phyloP scores from a whole-genome alignment of 2,797 vertebrate species.

The Micrastur ruficollis region DNA sequence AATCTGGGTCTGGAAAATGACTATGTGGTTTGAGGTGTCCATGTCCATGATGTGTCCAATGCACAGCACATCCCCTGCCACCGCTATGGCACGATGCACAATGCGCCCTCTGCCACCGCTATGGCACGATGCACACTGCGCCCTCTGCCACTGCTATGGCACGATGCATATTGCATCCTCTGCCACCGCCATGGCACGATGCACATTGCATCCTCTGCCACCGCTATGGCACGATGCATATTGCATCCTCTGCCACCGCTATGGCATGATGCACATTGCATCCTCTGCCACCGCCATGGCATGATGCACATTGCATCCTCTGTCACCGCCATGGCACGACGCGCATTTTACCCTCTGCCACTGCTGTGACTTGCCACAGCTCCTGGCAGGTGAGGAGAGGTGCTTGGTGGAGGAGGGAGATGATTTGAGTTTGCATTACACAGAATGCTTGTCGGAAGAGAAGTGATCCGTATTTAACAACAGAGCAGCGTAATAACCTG shows the following conservation, averaged over 20 bases:
- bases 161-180: accelerated
- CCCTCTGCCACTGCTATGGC: accelerated
- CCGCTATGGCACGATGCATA: accelerated
- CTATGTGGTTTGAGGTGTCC: background rate
- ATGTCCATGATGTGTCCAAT: background rate
- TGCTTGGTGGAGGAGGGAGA: background rate
- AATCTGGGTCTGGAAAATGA: background rate
- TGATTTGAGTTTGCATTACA: background rate
- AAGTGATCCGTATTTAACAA: background rate
- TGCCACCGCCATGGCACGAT: accelerated
- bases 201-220: background rate
- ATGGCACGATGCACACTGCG: no score
- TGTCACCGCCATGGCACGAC: accelerated
- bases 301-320: background rate
- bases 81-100: accelerated
- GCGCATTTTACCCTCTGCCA: accelerated
- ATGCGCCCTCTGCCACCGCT: accelerated
- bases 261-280: no score
- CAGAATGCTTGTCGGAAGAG: background rate
- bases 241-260: accelerated
- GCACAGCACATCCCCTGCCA: background rate
- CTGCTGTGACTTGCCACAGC: accelerated
- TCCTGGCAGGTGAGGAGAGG: background rate
- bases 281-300: accelerated
- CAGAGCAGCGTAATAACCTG: background rate